Base-by-base conservation (phyloP, 2,113 vertebrate genomes). In the Macquaria australasica region DNA sequence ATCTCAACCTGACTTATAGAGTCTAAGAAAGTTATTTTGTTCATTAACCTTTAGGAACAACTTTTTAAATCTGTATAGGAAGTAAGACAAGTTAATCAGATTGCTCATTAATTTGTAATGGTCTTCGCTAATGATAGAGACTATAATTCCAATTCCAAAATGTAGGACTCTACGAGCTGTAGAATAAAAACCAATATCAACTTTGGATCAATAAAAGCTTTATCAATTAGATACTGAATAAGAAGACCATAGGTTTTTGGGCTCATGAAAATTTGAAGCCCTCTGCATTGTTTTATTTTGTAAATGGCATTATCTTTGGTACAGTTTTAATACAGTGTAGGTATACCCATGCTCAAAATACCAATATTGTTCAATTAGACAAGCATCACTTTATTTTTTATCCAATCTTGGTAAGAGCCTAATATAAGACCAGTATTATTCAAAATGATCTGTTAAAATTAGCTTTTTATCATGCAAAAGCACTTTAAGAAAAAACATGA, bases 341-440 rank as follows among this genome's bases (percentile, higher is more conserved):
- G 6, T 56, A 20, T 5, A 12, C 14, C 14, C 21, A 28, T 20
- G 55, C 53, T 28, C 23, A 73, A 43, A 73, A 73, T 12, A 4
- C 1, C n/a, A 59, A 56, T 37, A 59, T 58, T 34, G 37, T 45
- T 48, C 25, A 63, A 14, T 62, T 62, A 58, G 6, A 72, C n/a
- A 64, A 20, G 15, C 48, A 25, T 48, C 28, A 58, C 21, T 72
- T 71, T 69, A 50, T 70, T 70, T 39, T 69, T 28, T 31, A 60
- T 53, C 11, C 2, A 1, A 5, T 75, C 8, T 76, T 43, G 11
- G 10, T 67, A 59, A 59, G 2, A 58, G 62, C 15, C 21, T 48
- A 60, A 14, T 28, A 43, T 20, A 31, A 71, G 1, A 14, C 9
- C 31, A 39, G 6, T 14, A 58, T 45, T n/a, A n/a, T 56, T 37